phyloP scores from a whole-genome alignment of 2,113 vertebrate species.

The Otolemur garnettii region DNA sequence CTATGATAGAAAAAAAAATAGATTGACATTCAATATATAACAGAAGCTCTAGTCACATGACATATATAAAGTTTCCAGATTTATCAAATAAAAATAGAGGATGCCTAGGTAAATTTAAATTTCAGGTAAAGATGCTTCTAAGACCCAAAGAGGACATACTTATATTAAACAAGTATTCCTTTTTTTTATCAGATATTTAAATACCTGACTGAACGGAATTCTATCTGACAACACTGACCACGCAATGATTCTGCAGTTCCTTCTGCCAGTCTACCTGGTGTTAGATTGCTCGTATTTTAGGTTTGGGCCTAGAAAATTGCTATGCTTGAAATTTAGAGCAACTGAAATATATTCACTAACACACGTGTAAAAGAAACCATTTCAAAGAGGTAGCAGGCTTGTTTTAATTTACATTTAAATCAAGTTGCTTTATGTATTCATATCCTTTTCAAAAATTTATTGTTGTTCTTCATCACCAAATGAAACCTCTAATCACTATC shows the following conservation, averaged over 20 bases:
- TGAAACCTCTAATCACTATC: neutral
- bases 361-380: neutral
- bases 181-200: slow-evolving; percentile 19
- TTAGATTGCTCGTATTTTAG: neutral
- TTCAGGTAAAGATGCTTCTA: neutral
- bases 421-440: neutral
- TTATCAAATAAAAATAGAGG: neutral
- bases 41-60: neutral
- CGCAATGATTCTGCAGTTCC: neutral
- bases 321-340: slow-evolving; percentile 25
- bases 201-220: neutral
- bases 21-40: neutral
- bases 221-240: neutral
- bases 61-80: neutral
- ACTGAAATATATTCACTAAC: neutral
- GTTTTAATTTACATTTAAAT: slow-evolving; percentile 46
- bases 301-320: neutral
- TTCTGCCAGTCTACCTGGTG: neutral
- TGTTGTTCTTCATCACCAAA: neutral
- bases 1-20: neutral
- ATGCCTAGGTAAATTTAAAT: neutral
- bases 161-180: neutral
- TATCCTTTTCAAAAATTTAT: slow-evolving; percentile 36
- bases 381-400: neutral
- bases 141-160: neutral